Evolutionary conservation across 2,888 invertebrate species (phyloP).

Genomic region (Lampropteryx suffumata): DNA sequence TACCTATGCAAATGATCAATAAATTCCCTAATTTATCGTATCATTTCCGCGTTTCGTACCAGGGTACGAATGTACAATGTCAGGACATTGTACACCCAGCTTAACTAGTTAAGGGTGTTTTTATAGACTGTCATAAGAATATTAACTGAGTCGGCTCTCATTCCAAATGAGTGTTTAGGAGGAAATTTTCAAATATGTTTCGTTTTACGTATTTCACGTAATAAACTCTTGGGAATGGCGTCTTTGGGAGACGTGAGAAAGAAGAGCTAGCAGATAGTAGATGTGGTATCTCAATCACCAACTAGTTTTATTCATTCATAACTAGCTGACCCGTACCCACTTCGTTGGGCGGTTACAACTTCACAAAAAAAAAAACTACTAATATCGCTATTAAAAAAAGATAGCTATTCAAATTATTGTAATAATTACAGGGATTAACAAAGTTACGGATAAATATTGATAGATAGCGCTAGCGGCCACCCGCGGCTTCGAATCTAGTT

Average conservation of each 20-base stretch:
- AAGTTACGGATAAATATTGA: too few relatives aligned
- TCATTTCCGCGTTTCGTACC: constrained; percentile 24
- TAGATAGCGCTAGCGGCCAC: too few relatives aligned
- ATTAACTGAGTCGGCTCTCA: constrained; percentile 48
- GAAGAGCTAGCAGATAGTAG: neutral
- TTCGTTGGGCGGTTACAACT: too few relatives aligned
- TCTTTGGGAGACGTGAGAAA: constrained; percentile 37
- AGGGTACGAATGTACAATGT: too few relatives aligned
- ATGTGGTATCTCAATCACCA: neutral
- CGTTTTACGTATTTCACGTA: constrained; percentile 58
- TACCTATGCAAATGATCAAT: constrained; percentile 25
- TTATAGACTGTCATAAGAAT: constrained; percentile 52
- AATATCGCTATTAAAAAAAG: too few relatives aligned
- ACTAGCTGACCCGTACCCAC: too few relatives aligned
- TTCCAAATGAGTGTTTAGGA: constrained; percentile 42
- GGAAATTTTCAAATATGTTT: constrained; percentile 59
- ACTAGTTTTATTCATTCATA: neutral
- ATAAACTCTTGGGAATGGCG: constrained; percentile 60
- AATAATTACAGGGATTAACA: too few relatives aligned
- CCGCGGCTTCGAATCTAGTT: too few relatives aligned
- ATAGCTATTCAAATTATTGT: too few relatives aligned
- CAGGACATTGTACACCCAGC: constrained; percentile 35
- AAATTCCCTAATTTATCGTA: constrained; percentile 26
- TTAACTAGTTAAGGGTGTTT: constrained; percentile 38
- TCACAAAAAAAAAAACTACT: too few relatives aligned